Evolutionary conservation across 2,113 vertebrate species (phyloP).

Genomic region (Hirundichthys speculiger): DNA sequence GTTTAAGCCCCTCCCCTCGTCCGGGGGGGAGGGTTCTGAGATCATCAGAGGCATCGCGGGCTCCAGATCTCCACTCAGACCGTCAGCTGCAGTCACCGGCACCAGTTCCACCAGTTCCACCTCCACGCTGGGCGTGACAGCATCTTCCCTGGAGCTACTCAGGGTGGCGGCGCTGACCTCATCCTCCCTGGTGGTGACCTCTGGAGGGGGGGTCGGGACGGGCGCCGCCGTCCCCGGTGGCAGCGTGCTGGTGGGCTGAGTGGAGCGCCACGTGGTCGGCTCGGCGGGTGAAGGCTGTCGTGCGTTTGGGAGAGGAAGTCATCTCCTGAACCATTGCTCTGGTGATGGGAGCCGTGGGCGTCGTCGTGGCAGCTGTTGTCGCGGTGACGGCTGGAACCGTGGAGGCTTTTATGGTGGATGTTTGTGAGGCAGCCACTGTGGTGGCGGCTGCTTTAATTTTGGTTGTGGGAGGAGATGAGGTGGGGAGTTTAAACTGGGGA

Average conservation of each 20-base stretch:
- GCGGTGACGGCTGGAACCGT: conserved; percentile 1
- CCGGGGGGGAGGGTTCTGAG: conserved; percentile 37
- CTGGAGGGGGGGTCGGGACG: background rate
- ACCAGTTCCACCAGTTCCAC: conserved; percentile 9
- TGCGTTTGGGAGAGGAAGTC: conserved; percentile 21
- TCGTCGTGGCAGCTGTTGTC: conserved; percentile 18
- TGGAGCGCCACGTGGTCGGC: conserved; percentile 27
- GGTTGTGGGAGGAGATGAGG: conserved; percentile 70
- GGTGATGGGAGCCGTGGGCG: conserved; percentile 29
- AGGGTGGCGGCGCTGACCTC: conserved; percentile 13
- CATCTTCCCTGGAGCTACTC: conserved; percentile 7
- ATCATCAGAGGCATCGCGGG: conserved; percentile 52
- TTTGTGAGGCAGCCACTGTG: conserved; percentile 42
- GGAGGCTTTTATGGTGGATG: conserved; percentile 27
- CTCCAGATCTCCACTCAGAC: conserved; percentile 37
- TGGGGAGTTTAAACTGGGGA: conserved; percentile 78
- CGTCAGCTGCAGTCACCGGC: conserved; percentile 49
- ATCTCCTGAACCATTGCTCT: conserved; percentile 41
- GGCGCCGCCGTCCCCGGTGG: conserved; percentile 6
- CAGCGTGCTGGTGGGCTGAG: conserved; percentile 27
- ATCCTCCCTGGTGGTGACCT: conserved; percentile 20
- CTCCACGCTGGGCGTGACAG: conserved; percentile 24
- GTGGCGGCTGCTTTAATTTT: conserved; percentile 33
- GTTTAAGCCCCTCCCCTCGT: conserved; percentile 55
- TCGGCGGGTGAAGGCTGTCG: conserved; percentile 34